Evolutionary conservation across 2,888 invertebrate species (phyloP), one percentile per base, ranked within the genome.

Genomic region (Drosophila peninsularis): DNA sequence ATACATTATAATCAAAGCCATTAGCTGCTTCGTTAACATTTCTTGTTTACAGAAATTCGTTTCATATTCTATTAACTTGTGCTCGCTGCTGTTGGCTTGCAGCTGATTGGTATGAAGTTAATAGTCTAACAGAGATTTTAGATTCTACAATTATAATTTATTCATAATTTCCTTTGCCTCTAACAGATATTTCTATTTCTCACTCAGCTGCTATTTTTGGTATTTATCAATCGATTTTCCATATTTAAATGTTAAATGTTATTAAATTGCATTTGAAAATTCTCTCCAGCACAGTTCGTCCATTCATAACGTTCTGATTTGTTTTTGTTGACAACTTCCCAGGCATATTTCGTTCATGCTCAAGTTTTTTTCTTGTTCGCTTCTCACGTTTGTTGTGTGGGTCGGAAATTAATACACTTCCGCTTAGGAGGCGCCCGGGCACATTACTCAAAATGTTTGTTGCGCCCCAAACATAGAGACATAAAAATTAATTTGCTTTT

Each of bases 351-450:
- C 41, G 44, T 62, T 13, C 21, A 36, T 11, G 10, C 21, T 52
- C 1, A 10, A n/a, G 2, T 34, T 36, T 61, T 62, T 45, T 42
- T 36, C 14, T 11, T 37, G 7, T n/a, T 52, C 39, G 19, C 6
- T 11, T 67, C 49, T 45, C 60, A 24, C 50, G 21, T 64, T 55
- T 54, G 44, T 10, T 50, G 50, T 58, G 45, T 47, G 52, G 55
- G 71, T 71, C 86, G 83, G 83, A 83, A 83, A 83, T 83, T 83
- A 86, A 83, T 81, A 83, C 77, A 83, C 83, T 86, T 83, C 86
- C 83, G 83, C 50, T 76, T 72, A 70, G 71, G 69, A 78, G 72
- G 63, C 44, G 58, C 65, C 74, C 62, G 37, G 37, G 52, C 67
- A 75, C 78, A 82, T 85, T 82, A 85, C 85, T 82, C 82, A 82